These are phyloP conservation scores for Odontomyia ornata DNA, from an alignment of 2,888 invertebrate species.

Conservation along the genomic window DNA sequence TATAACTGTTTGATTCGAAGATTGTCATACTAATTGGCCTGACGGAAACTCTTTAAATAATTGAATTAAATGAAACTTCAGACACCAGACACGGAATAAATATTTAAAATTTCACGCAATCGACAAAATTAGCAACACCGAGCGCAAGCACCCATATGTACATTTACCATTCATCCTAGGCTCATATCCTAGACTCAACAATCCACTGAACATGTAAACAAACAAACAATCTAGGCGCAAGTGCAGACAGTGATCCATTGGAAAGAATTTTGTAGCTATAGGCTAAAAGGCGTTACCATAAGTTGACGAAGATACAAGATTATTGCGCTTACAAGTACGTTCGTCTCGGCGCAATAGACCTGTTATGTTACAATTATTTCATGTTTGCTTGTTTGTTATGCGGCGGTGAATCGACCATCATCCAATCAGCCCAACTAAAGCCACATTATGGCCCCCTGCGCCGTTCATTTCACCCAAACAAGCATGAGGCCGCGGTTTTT, in stretches of 20 bases:
- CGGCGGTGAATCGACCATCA: background rate
- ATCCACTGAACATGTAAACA: too few relatives aligned
- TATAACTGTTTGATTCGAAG: too few relatives aligned
- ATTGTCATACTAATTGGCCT: too few relatives aligned
- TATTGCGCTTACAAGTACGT: conserved; percentile 18
- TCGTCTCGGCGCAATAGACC: conserved; percentile 1
- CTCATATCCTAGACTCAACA: too few relatives aligned
- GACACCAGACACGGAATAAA: too few relatives aligned
- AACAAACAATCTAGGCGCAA: background rate
- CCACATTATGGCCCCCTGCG: background rate
- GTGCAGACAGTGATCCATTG: background rate
- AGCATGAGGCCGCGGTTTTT: background rate
- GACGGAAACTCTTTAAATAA: too few relatives aligned
- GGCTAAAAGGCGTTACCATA: conserved; percentile 34
- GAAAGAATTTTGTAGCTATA: background rate
- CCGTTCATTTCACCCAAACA: background rate
- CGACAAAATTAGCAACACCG: too few relatives aligned
- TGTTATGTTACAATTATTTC: conserved; percentile 34
- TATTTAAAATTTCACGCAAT: too few relatives aligned
- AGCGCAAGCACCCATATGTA: too few relatives aligned
- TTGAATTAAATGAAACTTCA: too few relatives aligned
- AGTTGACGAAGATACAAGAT: conserved; percentile 20
- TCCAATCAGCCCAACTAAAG: background rate
- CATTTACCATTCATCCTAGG: too few relatives aligned
- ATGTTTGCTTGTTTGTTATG: conserved; percentile 25